These are phyloP conservation scores for Hedya salicella DNA, from an alignment of 2,888 invertebrate genomes.

Conservation along the genomic window DNA sequence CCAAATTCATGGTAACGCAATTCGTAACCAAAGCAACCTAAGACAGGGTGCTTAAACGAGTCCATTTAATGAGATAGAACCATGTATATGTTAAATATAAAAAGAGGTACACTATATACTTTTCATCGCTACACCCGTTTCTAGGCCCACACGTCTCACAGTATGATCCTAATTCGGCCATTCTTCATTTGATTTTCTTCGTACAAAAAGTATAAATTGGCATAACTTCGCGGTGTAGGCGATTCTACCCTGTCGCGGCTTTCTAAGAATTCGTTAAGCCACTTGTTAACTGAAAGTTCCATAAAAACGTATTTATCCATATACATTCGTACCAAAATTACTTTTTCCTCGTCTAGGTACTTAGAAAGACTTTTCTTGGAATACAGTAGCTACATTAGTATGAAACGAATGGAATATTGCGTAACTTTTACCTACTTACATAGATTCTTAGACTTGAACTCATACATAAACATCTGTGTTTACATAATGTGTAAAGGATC, in stretches of 20 bases:
- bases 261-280: slow-evolving; percentile 39
- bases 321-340: slow-evolving; percentile 2
- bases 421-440: neutral
- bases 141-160: too few relatives aligned
- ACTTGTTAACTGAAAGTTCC: slow-evolving; percentile 31
- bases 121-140: neutral
- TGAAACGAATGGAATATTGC: neutral
- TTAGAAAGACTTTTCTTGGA: neutral
- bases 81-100: too few relatives aligned
- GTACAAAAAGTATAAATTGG: slow-evolving; percentile 31
- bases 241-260: slow-evolving; percentile 16
- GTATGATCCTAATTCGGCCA: slow-evolving; percentile 23
- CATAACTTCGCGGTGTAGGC: slow-evolving; percentile 28
- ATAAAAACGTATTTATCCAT: slow-evolving; percentile 10
- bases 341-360: neutral
- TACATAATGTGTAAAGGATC: neutral
- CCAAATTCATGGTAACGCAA: too few relatives aligned
- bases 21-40: too few relatives aligned
- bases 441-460: neutral
- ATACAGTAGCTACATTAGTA: neutral
- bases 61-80: too few relatives aligned
- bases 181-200: slow-evolving; percentile 28
- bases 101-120: too few relatives aligned
- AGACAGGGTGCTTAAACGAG: too few relatives aligned
- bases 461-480: neutral